phyloP scores from a whole-genome alignment of 2,797 vertebrate genomes.

The Hafferia zeledoni region DNA sequence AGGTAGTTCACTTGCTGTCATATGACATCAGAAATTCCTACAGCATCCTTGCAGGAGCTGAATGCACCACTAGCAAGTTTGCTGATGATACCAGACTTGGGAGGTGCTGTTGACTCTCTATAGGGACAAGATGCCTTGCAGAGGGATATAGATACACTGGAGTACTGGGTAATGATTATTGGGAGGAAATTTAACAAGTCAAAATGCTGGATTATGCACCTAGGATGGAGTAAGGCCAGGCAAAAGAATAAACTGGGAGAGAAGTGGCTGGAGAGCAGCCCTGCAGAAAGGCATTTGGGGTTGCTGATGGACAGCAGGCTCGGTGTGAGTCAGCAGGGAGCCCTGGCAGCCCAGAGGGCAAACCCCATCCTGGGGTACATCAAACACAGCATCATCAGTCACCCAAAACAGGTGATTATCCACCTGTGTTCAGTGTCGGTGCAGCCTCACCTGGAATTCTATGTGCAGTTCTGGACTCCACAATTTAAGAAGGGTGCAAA shows the following conservation, averaged over 20 bases:
- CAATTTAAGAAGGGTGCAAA: neutral
- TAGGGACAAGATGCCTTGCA: neutral
- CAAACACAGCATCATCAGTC: neutral
- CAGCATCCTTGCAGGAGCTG: neutral
- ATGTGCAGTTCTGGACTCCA: neutral
- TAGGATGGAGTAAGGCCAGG: neutral
- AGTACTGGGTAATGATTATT: neutral
- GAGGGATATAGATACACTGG: neutral
- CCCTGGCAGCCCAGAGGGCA: neutral
- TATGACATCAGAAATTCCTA: neutral
- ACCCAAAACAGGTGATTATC: neutral
- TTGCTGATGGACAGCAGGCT: neutral
- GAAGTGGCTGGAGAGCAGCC: neutral
- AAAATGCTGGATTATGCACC: neutral
- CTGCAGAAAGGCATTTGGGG: neutral
- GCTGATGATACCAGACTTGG: neutral
- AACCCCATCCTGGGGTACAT: neutral
- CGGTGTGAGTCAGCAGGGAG: neutral
- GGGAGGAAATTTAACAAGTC: neutral
- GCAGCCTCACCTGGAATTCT: neutral
- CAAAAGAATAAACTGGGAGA: neutral
- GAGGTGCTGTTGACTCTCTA: neutral
- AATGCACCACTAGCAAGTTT: neutral
- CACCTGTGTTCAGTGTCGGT: fast-evolving
- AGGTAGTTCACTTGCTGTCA: neutral